These are phyloP conservation scores for Thermophis baileyi DNA, from an alignment of 2,113 vertebrate genomes.

Conservation along the genomic window DNA sequence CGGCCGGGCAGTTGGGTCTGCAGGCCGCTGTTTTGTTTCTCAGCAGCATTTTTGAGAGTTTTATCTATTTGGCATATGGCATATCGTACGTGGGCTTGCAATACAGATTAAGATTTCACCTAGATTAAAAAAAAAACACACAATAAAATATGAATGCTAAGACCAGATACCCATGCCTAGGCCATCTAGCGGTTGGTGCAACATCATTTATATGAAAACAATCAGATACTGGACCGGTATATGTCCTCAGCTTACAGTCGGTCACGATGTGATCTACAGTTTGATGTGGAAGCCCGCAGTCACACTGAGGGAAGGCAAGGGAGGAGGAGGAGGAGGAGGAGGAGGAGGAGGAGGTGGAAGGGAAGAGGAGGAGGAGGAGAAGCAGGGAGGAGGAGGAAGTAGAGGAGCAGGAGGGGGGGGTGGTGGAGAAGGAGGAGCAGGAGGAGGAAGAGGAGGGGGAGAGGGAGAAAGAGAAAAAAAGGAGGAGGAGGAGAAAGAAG, in stretches of 20 bases:
- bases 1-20: accelerated
- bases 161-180: not conserved
- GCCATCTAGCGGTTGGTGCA: not conserved
- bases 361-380: no score
- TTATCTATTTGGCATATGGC: not conserved
- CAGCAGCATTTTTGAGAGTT: not conserved
- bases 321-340: no score
- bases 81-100: not conserved
- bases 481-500: no score
- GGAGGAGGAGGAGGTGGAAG: no score
- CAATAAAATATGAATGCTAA: not conserved
- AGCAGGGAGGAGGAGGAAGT: no score
- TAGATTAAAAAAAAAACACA: not conserved
- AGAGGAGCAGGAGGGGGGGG: no score
- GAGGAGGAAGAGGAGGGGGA: no score
- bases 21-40: not conserved
- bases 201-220: not conserved
- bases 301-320: no score
- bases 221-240: not conserved
- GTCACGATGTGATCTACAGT: not conserved
- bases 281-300: not conserved
- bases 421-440: no score
- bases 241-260: no score
- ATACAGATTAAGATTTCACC: not conserved
- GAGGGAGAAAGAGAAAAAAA: no score